Evolutionary conservation across 2,797 vertebrate genomes (phyloP).

Genomic region (Acrocephalus scirpaceus): DNA sequence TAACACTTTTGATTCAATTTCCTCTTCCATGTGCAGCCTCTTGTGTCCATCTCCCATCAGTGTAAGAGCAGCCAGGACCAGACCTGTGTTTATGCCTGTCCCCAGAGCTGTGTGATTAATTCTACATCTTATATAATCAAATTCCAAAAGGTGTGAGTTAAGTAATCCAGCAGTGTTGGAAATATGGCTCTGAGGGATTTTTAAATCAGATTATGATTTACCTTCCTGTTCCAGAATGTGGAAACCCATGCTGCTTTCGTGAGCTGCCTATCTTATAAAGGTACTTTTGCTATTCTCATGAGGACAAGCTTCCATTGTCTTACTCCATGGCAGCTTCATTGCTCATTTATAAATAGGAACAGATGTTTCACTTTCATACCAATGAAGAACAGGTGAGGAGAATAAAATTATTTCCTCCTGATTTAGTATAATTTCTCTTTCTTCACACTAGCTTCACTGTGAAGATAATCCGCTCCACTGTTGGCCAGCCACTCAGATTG

Average conservation of each 20-base stretch:
- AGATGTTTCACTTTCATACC: slow-evolving; percentile 8
- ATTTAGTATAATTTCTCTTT: background rate
- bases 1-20: background rate
- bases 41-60: background rate
- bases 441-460: background rate
- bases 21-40: background rate
- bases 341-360: slow-evolving; percentile 10
- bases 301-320: background rate
- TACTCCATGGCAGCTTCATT: background rate
- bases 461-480: background rate
- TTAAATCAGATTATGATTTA: background rate
- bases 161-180: background rate
- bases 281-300: background rate
- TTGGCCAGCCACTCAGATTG: background rate
- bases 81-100: background rate
- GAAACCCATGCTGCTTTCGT: background rate
- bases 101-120: background rate
- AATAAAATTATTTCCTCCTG: slow-evolving; percentile 22
- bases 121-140: background rate
- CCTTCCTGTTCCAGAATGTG: background rate
- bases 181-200: background rate
- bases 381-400: slow-evolving; percentile 36
- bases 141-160: background rate
- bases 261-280: background rate
- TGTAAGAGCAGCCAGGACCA: background rate